Base-by-base conservation (phyloP, 2,888 invertebrate species). In the Brachyptera risi region DNA sequence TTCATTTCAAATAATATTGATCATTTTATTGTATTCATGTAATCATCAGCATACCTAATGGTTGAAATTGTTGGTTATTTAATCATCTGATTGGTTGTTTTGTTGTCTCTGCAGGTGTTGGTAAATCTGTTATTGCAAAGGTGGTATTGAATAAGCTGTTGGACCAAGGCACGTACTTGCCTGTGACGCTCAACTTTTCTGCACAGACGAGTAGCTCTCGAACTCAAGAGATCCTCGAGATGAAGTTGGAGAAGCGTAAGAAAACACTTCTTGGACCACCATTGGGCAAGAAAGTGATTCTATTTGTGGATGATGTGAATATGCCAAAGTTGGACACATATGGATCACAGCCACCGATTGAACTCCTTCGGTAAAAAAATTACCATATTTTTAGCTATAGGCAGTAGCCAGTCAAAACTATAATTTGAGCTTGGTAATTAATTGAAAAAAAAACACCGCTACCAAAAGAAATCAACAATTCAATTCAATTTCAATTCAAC, bases 301-400 rank as follows among this genome's bases (percentile, higher is more conserved):
- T 93, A 60, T 93, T 95, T 70, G 88, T 95, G 21, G 95, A 95
- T 71, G 95, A 95, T 71, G 87, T 95, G 0, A 95, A 95, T 71
- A 94, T 95, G 94, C 95, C 95, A 0, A 85, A 84, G 71, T 77
- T 87, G 69, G 93, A 88, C 74, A 85, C 86, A 0, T 96, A 94
- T 69, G 96, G 95, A 7, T 90, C 94, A 9, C 95, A 95, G 72
- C 93, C 95, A 4, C 91, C 95, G 0, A 90, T 95, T 61, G 96
- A 96, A 76, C 75, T 96, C 24, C 77, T 96, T 23, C 81, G 93
- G 85, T 88, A 31, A 31, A 31, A 11, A 31, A 11, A 31, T 5
- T 31, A 31, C 5, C 5, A 31, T 11, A 5, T 11, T 31, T 11
- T 31, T 31, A 31, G 31, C 31, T 31, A n/a, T n/a, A n/a, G n/a